Evolutionary conservation across 2,888 invertebrate species (phyloP), one percentile per base, ranked within the genome.

Genomic region (Aphodius sticticus): DNA sequence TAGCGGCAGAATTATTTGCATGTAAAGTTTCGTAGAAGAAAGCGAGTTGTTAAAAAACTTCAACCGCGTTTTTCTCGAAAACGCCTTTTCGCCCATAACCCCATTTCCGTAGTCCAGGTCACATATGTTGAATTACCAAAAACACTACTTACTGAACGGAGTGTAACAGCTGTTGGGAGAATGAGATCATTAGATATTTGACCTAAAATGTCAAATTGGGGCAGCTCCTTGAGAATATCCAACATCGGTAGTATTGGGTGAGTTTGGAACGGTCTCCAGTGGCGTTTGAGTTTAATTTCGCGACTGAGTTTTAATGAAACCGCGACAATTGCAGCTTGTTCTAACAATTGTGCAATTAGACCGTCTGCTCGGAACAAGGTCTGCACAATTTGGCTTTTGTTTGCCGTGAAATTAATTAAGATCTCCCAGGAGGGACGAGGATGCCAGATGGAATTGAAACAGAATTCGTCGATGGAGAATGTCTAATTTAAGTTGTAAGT

Each of bases 251-350:
- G 7, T 7, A 38, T 38, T 38, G 7, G 7, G 38, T 6, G 38
- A 38, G 38, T 38, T 38, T 7, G 38, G 38, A 6, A 38, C 7
- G 7, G 38, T 38, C 38, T 38, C 38, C 38, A 38, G 12, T 53
- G 53, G 53, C 53, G 53, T 53, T 53, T 12, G 12, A 53, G 12
- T 53, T 53, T 53, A 53, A 53, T 53, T 53, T 9, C 1, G 53
- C 53, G 53, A 53, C 53, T 53, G 53, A 53, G 53, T 53, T 53
- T 53, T 53, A 53, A 53, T 53, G 53, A 53, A 53, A 53, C 53
- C 53, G 53, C 53, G 53, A 53, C 53, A 53, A 53, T 53, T 53
- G 53, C 53, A 53, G 53, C 53, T 53, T 53, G 53, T 53, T 53
- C 53, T 53, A 53, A 53, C 53, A 53, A 53, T 53, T 53, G 53